A percentile compares a stretch with the other conserved stretches of the same genome.
phyloP scores from a whole-genome alignment of 2,888 invertebrate species.

The Spialia ferax region DNA sequence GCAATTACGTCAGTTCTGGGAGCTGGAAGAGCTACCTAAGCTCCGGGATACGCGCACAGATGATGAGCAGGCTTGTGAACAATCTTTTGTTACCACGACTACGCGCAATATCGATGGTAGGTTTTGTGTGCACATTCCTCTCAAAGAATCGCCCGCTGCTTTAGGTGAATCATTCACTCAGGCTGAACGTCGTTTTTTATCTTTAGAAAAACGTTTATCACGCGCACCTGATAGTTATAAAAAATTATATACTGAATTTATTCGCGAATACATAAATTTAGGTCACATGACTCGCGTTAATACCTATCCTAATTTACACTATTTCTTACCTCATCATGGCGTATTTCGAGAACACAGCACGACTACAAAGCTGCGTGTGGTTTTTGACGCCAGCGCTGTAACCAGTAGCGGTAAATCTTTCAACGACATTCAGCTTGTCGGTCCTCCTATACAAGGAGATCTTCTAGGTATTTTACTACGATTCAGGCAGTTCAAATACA shows the following conservation, averaged over 20 bases:
- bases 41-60: not conserved
- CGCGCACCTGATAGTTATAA: not conserved
- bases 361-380: constrained; percentile 49
- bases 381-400: constrained; percentile 49
- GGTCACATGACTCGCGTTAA: not conserved
- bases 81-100: not conserved
- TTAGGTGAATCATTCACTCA: not conserved
- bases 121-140: not conserved
- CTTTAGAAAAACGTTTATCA: not conserved
- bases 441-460: not conserved
- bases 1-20: not conserved
- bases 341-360: constrained; percentile 45
- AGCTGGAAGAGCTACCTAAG: not conserved
- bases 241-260: not conserved
- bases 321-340: constrained; percentile 48
- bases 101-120: not conserved
- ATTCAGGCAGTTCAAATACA: not conserved
- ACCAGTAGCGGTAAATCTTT: not conserved
- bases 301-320: not conserved
- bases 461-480: not conserved
- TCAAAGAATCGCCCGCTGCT: not conserved
- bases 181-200: constrained; percentile 2
- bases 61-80: not conserved
- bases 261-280: not conserved
- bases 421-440: not conserved